These are phyloP conservation scores for Malacoraja senta DNA, from an alignment of 2,797 vertebrate species.

Conservation along the genomic window DNA sequence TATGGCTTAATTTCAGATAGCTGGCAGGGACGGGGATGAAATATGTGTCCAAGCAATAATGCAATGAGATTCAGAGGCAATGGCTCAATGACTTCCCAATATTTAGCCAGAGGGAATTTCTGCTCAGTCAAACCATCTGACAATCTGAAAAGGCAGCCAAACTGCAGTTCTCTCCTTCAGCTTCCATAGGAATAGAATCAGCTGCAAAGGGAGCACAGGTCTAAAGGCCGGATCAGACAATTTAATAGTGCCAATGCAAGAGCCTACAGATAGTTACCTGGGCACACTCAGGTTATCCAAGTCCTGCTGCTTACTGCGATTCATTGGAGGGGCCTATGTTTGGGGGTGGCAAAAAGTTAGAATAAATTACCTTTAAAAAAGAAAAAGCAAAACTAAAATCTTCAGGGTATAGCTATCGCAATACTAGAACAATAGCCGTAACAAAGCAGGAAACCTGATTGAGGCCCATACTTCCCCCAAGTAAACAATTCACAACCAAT, in stretches of 20 bases:
- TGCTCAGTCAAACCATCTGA: too few species aligned
- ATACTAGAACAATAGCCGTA: background rate
- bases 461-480: slow-evolving; percentile 79
- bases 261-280: background rate
- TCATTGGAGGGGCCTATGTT: background rate
- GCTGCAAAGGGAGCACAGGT: background rate
- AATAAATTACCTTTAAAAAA: background rate
- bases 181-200: too few species aligned
- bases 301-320: background rate
- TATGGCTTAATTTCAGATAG: too few species aligned
- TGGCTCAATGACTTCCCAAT: too few species aligned
- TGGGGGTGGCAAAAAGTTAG: background rate
- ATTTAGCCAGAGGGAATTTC: too few species aligned
- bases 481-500: slow-evolving; percentile 84
- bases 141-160: background rate
- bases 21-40: too few species aligned
- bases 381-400: background rate
- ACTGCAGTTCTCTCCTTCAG: background rate
- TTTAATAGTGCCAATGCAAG: too few species aligned
- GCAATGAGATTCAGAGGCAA: too few species aligned
- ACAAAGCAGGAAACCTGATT: slow-evolving; percentile 84
- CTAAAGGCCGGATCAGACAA: background rate
- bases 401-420: background rate
- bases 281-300: background rate
- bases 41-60: too few species aligned